phyloP scores from a whole-genome alignment of 2,113 vertebrate genomes.

The Thamnaconus septentrionalis region DNA sequence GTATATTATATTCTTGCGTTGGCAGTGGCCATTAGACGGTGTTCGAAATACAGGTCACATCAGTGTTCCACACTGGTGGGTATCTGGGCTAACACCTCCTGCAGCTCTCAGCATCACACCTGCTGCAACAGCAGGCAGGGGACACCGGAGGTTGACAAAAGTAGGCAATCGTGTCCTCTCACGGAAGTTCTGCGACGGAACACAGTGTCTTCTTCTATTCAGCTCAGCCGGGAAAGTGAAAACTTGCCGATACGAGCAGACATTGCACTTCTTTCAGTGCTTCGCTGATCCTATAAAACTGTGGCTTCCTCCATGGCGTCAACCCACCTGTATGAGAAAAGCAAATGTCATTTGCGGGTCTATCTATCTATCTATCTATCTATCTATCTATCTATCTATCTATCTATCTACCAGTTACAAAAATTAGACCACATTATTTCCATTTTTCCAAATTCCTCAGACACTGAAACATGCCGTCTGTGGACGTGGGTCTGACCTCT shows the following conservation, averaged over 20 bases:
- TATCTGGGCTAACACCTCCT: conserved; percentile 54
- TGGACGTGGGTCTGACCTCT: conserved; percentile 77
- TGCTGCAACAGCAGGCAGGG: conserved; percentile 51
- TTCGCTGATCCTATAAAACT: conserved; percentile 85
- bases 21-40: not conserved
- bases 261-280: conserved; percentile 1
- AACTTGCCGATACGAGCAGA: conserved; percentile 27
- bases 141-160: conserved; percentile 44
- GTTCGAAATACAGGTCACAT: conserved; percentile 24
- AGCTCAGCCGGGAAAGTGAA: conserved; percentile 15
- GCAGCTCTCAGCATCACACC: conserved; percentile 52
- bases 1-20: not conserved
- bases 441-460: too few relatives aligned
- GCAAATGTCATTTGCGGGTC: not conserved
- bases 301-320: conserved; percentile 95
- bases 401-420: too few relatives aligned
- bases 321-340: conserved; percentile 83
- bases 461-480: not conserved
- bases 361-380: too few relatives aligned
- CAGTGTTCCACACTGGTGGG: conserved; percentile 40
- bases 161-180: conserved; percentile 54
- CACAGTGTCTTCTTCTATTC: conserved; percentile 29
- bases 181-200: conserved; percentile 28
- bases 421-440: too few relatives aligned
- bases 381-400: too few relatives aligned